Percentiles rank a stretch among this genome's conserved stretches.
Evolutionary conservation across 1,140 invertebrate genomes (phyloP).

Genomic region (Trinorchestia longiramus): DNA sequence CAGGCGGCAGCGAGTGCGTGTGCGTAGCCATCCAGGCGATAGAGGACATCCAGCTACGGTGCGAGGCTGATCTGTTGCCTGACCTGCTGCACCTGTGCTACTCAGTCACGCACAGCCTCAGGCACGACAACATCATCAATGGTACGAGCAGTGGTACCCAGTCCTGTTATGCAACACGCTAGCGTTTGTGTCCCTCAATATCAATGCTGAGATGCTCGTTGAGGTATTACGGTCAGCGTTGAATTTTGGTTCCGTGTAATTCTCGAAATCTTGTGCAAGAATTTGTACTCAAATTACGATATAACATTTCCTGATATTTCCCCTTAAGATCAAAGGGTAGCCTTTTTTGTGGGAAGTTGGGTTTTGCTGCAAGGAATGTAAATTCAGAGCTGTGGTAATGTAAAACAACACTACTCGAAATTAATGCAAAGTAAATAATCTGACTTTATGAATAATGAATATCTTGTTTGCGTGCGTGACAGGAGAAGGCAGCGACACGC

Average conservation of each 20-base stretch:
- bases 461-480: not conserved
- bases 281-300: too few relatives aligned
- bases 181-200: not conserved
- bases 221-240: too few relatives aligned
- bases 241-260: not conserved
- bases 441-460: not conserved
- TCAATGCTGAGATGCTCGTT: not conserved
- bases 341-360: too few relatives aligned
- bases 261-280: too few relatives aligned
- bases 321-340: too few relatives aligned
- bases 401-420: not conserved
- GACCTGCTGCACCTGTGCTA: constrained; percentile 91
- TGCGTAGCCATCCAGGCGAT: constrained; percentile 81
- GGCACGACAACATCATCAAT: constrained; percentile 67
- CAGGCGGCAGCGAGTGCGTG: constrained; percentile 80
- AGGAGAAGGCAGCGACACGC: constrained; percentile 74
- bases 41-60: constrained; percentile 87
- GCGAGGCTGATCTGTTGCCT: constrained; percentile 86
- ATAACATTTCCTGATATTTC: too few relatives aligned
- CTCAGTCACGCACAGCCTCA: constrained; percentile 87
- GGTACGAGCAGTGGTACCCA: not conserved
- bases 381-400: too few relatives aligned
- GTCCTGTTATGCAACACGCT: not conserved
- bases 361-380: too few relatives aligned
- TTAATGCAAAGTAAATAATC: not conserved